Conservation (phyloP, 2,888 invertebrate genomes). For the Orthosia gothica region DNA sequence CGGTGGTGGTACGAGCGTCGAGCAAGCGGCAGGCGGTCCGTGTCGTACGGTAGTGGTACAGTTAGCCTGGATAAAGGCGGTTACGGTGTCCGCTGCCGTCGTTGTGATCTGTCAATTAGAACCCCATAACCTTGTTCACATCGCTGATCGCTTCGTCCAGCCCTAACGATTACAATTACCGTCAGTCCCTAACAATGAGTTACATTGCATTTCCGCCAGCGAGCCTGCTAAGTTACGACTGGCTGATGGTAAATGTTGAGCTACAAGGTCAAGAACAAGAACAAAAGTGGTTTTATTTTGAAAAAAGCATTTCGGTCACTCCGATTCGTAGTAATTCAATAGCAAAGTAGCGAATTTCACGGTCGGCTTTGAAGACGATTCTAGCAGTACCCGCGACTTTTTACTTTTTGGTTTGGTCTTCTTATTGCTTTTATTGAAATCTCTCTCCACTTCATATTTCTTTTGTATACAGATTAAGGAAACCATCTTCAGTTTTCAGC, state of each 20-base stretch:
- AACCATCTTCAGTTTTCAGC: background rate
- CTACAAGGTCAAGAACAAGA: slow-evolving; percentile 70
- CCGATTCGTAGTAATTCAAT: slow-evolving; percentile 76
- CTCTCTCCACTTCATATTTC: background rate
- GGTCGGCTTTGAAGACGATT: slow-evolving; percentile 73
- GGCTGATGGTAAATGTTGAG: slow-evolving; percentile 51
- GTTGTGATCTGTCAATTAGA: slow-evolving; percentile 87
- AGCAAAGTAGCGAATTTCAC: slow-evolving; percentile 79
- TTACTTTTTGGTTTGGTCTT: slow-evolving; percentile 64
- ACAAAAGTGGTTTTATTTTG: slow-evolving; percentile 70
- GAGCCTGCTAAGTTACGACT: slow-evolving; percentile 55
- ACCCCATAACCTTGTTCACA: slow-evolving; percentile 85
- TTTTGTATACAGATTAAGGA: background rate
- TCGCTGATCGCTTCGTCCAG: slow-evolving; percentile 75
- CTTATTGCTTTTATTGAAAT: slow-evolving; percentile 49
- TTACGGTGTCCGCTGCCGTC: slow-evolving; percentile 81
- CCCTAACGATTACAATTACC: slow-evolving; percentile 76
- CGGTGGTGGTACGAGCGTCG: slow-evolving; percentile 74
- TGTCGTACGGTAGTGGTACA: slow-evolving; percentile 86
- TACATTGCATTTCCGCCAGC: slow-evolving; percentile 61
- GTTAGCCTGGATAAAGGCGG: slow-evolving; percentile 85
- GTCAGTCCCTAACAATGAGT: slow-evolving; percentile 59
- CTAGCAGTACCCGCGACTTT: slow-evolving; percentile 76
- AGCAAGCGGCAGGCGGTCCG: slow-evolving; percentile 75
- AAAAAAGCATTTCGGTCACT: slow-evolving; percentile 68